A percentile compares a stretch with the other conserved stretches of the same genome.
phyloP scores from a whole-genome alignment of 2,888 invertebrate species.

The Thysanoteuthis rhombus region DNA sequence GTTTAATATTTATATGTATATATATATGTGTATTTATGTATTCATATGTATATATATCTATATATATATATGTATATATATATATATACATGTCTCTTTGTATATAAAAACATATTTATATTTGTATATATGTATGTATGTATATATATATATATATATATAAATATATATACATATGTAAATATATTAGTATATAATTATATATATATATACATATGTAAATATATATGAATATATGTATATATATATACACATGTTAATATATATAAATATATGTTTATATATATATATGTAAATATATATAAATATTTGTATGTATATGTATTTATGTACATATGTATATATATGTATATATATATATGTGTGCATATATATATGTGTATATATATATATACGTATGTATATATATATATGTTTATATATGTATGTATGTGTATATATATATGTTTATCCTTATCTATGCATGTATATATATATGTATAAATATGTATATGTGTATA shows the following conservation, averaged over 20 bases:
- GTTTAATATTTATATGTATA: background rate
- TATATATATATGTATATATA: background rate
- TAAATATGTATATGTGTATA: too few species aligned
- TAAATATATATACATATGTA: background rate
- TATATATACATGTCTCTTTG: too few species aligned
- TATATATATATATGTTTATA: background rate
- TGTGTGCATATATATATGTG: background rate
- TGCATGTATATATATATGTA: too few species aligned
- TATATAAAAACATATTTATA: too few species aligned
- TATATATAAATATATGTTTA: too few species aligned
- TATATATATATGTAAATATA: background rate
- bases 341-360: background rate
- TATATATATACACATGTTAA: too few species aligned
- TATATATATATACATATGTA: too few species aligned
- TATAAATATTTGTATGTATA: background rate
- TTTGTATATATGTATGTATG: too few species aligned
- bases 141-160: background rate
- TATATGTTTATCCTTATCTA: too few species aligned
- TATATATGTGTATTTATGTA: background rate
- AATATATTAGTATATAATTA: background rate
- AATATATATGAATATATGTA: too few species aligned
- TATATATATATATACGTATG: background rate
- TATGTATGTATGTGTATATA: background rate
- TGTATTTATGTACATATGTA: background rate
- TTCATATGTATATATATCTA: background rate